Evolutionary conservation across 2,113 vertebrate species (phyloP), one percentile per base, ranked within the genome.

Genomic region (Beaufortia kweichowensis): DNA sequence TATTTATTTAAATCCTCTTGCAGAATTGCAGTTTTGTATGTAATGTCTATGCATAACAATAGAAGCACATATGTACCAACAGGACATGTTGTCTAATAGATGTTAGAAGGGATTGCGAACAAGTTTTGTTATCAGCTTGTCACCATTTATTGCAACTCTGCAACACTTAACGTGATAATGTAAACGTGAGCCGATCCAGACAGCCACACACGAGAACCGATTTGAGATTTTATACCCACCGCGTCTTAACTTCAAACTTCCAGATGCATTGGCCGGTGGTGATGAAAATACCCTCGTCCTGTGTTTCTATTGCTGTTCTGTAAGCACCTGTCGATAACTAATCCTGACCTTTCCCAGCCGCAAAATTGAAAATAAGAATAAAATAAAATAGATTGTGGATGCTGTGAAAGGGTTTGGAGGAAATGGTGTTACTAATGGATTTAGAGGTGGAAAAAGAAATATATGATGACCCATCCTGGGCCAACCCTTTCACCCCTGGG

Each of bases 301-400:
- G 82, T 56, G 70, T 80, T 15, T 80, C 82, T 85, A 85, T 86
- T 80, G 86, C 85, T 83, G 86, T 87, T 90, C 86, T 88, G 86
- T 89, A 87, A 85, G 83, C 83, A 84, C 88, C 87, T 86, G 91
- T 92, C 90, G 88, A 92, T 92, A 92, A 92, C 90, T 91, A 92
- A 92, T 92, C 88, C 90, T 91, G 89, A 92, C 91, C 91, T 92
- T 92, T 90, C 83, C 85, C 85, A 81, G 87, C 83, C 83, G 60
- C 86, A 87, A 92, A 91, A 92, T 92, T 91, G 90, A 91, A 92
- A 91, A 89, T 90, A 89, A 91, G 90, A 89, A 89, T 89, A 90
- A 91, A 89, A 87, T 84, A 90, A 91, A 89, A 91, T 88, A 88
- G 85, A 90, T 89, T 84, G 85, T 39, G 87, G 89, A 91, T 91